phyloP scores from a whole-genome alignment of 2,888 invertebrate genomes.

The Philonicus albiceps region DNA sequence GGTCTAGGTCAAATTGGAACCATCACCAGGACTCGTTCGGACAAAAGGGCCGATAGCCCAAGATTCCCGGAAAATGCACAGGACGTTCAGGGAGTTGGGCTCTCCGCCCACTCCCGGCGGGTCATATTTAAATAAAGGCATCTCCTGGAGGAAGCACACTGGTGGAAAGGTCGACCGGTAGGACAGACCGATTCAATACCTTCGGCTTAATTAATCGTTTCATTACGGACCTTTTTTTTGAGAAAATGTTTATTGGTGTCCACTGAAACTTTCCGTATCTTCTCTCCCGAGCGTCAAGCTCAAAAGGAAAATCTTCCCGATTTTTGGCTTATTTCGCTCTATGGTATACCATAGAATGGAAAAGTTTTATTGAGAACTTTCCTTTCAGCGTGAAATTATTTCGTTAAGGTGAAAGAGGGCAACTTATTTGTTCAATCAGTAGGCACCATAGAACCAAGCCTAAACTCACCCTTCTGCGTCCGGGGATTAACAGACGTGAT shows the following conservation, averaged over 20 bases:
- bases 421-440: slow-evolving; percentile 9
- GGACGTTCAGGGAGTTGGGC: not conserved
- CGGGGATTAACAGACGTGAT: not conserved
- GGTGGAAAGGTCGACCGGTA: not conserved
- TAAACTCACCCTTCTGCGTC: not conserved
- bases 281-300: not conserved
- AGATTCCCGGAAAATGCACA: not conserved
- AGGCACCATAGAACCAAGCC: not conserved
- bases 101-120: not conserved
- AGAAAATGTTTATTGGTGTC: not conserved
- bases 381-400: not conserved
- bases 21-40: not conserved
- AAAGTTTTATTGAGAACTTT: slow-evolving; percentile 7
- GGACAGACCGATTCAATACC: not conserved
- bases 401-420: slow-evolving; percentile 1
- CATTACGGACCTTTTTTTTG: slow-evolving; percentile 21
- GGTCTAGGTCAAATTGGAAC: not conserved
- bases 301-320: not conserved
- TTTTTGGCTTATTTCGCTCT: not conserved
- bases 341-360: not conserved
- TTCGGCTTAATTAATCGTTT: slow-evolving; percentile 14
- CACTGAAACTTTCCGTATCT: not conserved
- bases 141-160: not conserved
- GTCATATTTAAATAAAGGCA: slow-evolving; percentile 13
- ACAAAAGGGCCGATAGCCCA: not conserved